Base-by-base conservation (phyloP, 2,113 vertebrate species). In the Nerophis ophidion region DNA sequence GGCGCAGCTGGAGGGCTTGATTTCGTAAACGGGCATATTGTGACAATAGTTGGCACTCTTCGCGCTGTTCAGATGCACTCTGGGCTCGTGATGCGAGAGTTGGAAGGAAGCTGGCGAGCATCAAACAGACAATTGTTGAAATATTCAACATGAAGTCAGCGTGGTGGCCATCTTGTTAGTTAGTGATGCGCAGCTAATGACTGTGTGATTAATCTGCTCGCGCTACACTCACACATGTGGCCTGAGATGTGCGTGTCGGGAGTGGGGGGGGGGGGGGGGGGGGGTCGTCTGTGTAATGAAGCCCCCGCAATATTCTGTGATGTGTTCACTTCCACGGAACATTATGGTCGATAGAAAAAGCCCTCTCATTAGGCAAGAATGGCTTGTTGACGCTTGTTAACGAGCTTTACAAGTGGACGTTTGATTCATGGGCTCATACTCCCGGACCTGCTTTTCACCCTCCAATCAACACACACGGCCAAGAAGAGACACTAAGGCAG, bases 121-220 rank as follows among this genome's bases (percentile, higher is more conserved):
- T 66, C 69, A 66, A 62, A 72, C 59, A 67, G 55, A 68, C 70
- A 80, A 77, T 73, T 78, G 74, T 75, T 80, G n/a, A 70, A 84
- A 81, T 80, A 72, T 82, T 84, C 80, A 81, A 44, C 40, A 44
- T 44, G 11, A 16, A 16, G 9, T 12, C 54, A 60, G 54, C 60
- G 33, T 66, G 76, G 71, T 64, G 71, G 74, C 76, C 76, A 72
- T 79, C 77, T 68, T 36, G 58, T 42, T 56, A 76, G 77, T 74
- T 81, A 81, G 60, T 73, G 81, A 84, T 85, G 86, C 82, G 71
- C 79, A 68, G 71, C 84, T 84, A 88, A 86, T 82, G 80, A 76
- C 74, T 63, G 8, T 44, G 61, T 83, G 82, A 87, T 85, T 82
- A 86, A 88, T 84, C 56, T 66, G 57, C 72, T 73, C 77, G 72